phyloP scores from a whole-genome alignment of 2,888 invertebrate species.

The Microplitis manilae region DNA sequence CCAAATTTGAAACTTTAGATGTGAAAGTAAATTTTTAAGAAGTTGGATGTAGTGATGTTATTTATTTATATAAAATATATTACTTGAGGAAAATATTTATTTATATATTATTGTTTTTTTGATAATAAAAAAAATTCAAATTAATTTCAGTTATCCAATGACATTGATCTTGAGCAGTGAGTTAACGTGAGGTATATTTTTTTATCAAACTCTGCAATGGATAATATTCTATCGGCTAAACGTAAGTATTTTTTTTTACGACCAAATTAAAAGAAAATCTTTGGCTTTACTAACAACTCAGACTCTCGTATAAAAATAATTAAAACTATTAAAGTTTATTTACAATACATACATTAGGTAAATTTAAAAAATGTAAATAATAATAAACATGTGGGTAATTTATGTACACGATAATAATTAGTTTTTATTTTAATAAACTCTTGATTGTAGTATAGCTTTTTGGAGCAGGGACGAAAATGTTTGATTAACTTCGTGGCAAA shows the following conservation, averaged over 20 bases:
- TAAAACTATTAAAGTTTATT: conserved; percentile 21
- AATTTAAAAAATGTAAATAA: not conserved
- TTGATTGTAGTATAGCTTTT: conserved; percentile 71
- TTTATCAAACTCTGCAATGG: too few relatives aligned
- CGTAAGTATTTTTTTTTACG: too few relatives aligned
- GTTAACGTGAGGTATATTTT: too few relatives aligned
- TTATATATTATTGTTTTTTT: too few relatives aligned
- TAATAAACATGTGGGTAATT: not conserved
- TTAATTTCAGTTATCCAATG: too few relatives aligned
- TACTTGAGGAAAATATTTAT: too few relatives aligned
- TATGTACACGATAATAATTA: conserved; percentile 1
- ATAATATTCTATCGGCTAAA: too few relatives aligned
- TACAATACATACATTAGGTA: conserved; percentile 10
- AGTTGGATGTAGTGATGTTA: too few relatives aligned
- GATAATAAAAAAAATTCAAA: too few relatives aligned
- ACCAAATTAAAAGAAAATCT: too few relatives aligned
- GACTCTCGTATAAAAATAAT: not conserved
- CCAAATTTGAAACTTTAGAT: not conserved
- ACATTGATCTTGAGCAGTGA: too few relatives aligned
- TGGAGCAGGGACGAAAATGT: conserved; percentile 69
- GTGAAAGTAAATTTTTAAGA: not conserved
- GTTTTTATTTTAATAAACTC: conserved; percentile 64
- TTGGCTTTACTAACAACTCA: not conserved
- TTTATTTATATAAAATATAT: too few relatives aligned
- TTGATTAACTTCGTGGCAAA: conserved; percentile 69